Evolutionary conservation across 2,888 invertebrate species (phyloP).

Genomic region (Callyntrura guangdongensis): DNA sequence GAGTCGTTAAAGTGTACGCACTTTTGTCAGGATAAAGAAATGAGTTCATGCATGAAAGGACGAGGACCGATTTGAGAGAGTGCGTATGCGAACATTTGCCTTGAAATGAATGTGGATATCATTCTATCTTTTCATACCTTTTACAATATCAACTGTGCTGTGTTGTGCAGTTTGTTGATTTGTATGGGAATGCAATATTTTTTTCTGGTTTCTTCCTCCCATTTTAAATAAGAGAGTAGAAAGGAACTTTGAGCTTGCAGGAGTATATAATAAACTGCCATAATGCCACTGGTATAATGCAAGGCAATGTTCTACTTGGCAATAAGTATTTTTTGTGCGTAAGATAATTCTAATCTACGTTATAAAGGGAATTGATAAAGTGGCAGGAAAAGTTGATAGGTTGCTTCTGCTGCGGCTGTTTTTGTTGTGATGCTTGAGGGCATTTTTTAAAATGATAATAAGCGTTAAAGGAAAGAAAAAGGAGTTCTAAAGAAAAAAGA

Average conservation of each 20-base stretch:
- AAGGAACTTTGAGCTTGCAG: not conserved
- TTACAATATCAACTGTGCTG: too few relatives aligned
- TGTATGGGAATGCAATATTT: not conserved
- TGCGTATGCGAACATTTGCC: not conserved
- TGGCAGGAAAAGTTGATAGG: constrained; percentile 43
- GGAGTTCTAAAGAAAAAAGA: not conserved
- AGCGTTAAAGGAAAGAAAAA: constrained; percentile 24
- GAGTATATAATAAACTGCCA: not conserved
- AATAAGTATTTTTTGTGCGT: constrained; percentile 26
- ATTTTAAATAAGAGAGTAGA: not conserved
- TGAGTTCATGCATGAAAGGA: constrained; percentile 52
- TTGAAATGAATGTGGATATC: not conserved
- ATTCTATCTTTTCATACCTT: too few relatives aligned
- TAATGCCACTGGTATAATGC: too few relatives aligned
- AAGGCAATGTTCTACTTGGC: too few relatives aligned
- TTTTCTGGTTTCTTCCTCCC: not conserved
- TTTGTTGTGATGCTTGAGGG: constrained; percentile 50
- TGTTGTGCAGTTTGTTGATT: too few relatives aligned
- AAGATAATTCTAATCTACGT: constrained; percentile 27
- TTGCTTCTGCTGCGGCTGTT: constrained; percentile 28
- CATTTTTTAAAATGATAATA: constrained; percentile 36
- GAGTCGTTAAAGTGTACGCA: constrained; percentile 21
- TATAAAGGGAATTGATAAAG: constrained; percentile 1
- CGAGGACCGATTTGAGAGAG: constrained; percentile 9
- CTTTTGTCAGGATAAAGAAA: constrained; percentile 48